These are phyloP conservation scores for Camelus dromedarius DNA, from an alignment of 2,113 vertebrate species.

Conservation along the genomic window DNA sequence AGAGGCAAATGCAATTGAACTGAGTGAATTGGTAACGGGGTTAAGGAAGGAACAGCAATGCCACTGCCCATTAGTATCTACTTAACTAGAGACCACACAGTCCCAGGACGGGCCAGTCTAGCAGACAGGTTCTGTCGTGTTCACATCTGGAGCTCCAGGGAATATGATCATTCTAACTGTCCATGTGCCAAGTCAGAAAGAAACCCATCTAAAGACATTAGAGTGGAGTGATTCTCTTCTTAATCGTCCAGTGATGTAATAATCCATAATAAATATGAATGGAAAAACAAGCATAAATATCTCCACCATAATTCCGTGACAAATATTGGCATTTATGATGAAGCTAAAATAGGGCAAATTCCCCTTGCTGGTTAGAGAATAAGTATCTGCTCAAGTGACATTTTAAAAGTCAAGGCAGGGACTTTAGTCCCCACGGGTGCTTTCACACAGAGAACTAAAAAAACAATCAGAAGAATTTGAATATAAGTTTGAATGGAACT, in stretches of 20 bases:
- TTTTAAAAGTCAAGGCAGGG: not conserved
- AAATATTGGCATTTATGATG: not conserved
- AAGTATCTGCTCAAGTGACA: not conserved
- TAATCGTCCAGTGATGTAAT: not conserved
- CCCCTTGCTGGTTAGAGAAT: not conserved
- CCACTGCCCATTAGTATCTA: not conserved
- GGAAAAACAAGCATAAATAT: not conserved
- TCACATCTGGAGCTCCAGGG: not conserved
- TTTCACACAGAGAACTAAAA: not conserved
- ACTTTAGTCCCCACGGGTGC: not conserved
- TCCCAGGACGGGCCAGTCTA: not conserved
- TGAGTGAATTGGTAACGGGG: not conserved
- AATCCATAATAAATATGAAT: not conserved
- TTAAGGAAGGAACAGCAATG: not conserved
- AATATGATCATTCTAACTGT: not conserved
- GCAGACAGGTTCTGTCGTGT: not conserved
- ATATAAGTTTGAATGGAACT: not conserved
- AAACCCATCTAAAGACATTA: not conserved
- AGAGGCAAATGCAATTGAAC: not conserved
- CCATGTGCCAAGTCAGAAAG: not conserved
- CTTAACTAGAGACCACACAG: not conserved
- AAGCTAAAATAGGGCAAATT: constrained; percentile 9
- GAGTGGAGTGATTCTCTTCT: not conserved
- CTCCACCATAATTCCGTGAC: not conserved
- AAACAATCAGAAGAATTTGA: not conserved